These are phyloP conservation scores for Papilio xuthus DNA, from an alignment of 1,140 invertebrate species.

Conservation along the genomic window DNA sequence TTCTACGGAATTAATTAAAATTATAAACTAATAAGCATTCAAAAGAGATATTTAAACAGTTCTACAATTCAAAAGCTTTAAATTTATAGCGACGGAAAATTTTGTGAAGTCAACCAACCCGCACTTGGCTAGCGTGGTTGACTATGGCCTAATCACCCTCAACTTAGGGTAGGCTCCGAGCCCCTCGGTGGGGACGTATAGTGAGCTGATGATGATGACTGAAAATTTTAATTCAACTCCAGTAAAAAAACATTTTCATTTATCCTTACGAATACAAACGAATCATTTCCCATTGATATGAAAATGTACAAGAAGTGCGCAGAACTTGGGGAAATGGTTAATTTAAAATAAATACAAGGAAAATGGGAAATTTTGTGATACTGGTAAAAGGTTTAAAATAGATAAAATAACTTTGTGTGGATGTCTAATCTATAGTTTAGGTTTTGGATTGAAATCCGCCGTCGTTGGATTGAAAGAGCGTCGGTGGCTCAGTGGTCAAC, in stretches of 20 bases:
- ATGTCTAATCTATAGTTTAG: background rate
- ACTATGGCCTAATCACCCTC: no score
- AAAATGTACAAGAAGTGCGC: background rate
- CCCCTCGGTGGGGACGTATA: no score
- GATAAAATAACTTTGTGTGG: background rate
- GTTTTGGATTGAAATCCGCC: no score
- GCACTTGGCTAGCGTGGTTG: no score
- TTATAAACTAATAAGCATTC: no score
- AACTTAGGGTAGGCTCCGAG: no score
- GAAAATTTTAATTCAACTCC: conserved; percentile 6
- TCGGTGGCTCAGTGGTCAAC: no score
- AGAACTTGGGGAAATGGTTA: conserved; percentile 17
- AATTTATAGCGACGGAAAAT: conserved; percentile 5
- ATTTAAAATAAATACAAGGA: conserved; percentile 26
- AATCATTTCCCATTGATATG: conserved; percentile 19
- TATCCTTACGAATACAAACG: conserved; percentile 12
- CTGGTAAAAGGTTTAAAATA: background rate
- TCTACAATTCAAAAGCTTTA: background rate
- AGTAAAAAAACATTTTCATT: conserved; percentile 11
- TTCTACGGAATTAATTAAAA: no score
- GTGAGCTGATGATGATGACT: no score
- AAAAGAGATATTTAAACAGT: background rate
- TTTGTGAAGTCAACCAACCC: no score
- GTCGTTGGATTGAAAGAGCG: no score
- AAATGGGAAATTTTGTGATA: background rate